phyloP scores from a whole-genome alignment of 2,797 vertebrate genomes.

The Cetoscarus ocellatus region DNA sequence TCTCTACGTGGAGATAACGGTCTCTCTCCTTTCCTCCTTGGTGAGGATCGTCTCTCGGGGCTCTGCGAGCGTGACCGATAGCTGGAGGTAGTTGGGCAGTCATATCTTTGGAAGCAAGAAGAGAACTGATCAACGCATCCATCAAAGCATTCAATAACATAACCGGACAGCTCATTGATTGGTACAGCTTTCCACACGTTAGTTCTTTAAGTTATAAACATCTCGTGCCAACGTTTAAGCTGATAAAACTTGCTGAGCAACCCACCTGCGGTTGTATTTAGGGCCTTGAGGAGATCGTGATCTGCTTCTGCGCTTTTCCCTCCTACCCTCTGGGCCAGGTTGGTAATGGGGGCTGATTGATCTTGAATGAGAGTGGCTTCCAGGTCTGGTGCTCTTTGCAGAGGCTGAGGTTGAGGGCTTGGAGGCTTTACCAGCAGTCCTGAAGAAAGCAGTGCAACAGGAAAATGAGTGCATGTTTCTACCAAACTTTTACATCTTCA shows the following conservation, averaged over 20 bases:
- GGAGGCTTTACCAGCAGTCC: constrained; percentile 18
- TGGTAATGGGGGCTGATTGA: constrained; percentile 79
- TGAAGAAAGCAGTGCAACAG: constrained; percentile 2
- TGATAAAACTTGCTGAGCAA: neutral
- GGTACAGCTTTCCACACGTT: too few relatives aligned
- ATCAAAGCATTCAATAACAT: neutral
- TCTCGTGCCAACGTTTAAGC: too few relatives aligned
- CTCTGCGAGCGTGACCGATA: constrained; percentile 28
- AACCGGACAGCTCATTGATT: too few relatives aligned
- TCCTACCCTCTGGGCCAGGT: constrained; percentile 71
- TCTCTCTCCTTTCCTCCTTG: neutral
- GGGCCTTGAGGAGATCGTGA: constrained; percentile 30
- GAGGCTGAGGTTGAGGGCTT: neutral
- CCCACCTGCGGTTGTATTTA: constrained; percentile 59
- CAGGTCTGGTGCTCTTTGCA: constrained; percentile 3
- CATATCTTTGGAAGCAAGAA: constrained; percentile 55
- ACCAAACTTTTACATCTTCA: too few relatives aligned
- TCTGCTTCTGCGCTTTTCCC: constrained; percentile 16
- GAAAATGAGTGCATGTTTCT: neutral
- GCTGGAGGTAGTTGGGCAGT: neutral
- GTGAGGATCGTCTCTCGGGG: neutral
- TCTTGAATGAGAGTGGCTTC: constrained; percentile 56
- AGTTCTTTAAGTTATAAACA: too few relatives aligned
- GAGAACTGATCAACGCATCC: constrained; percentile 31
- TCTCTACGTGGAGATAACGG: neutral